phyloP scores from a whole-genome alignment of 1,140 invertebrate species.

The Nixonia krombeini region DNA sequence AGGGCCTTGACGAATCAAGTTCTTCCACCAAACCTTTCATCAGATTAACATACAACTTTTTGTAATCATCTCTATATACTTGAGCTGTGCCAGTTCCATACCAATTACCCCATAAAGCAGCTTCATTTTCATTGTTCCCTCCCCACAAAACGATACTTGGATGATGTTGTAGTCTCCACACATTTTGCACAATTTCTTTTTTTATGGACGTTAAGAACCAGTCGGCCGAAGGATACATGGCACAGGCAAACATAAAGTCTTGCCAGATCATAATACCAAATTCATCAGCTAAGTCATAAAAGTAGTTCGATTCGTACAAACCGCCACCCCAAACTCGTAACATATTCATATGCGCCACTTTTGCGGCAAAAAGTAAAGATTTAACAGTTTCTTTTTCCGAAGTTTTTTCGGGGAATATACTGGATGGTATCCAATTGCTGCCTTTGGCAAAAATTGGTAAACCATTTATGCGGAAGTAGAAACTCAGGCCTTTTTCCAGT shows the following conservation, averaged over 20 bases:
- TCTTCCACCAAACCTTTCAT: constrained; percentile 78
- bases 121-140: constrained; percentile 99
- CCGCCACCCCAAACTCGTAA: constrained; percentile 98
- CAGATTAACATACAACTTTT: constrained; percentile 87
- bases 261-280: constrained; percentile 91
- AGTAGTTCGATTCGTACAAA: constrained; percentile 92
- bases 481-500: constrained; percentile 81
- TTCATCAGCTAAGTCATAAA: constrained; percentile 89
- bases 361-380: constrained; percentile 80
- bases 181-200: constrained; percentile 87
- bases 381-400: constrained; percentile 68
- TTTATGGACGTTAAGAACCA: constrained; percentile 83
- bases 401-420: constrained; percentile 87
- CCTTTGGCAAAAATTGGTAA: constrained; percentile 96
- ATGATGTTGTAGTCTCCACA: constrained; percentile 88
- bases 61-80: constrained; percentile 85
- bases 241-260: constrained; percentile 98
- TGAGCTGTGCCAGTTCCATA: constrained; percentile 77
- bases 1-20: constrained; percentile 78
- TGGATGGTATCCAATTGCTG: constrained; percentile 94
- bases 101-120: constrained; percentile 88
- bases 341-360: constrained; percentile 92
- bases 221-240: constrained; percentile 89
- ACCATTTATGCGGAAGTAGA: constrained; percentile 92
- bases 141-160: constrained; percentile 91